A percentile compares a stretch with the other conserved stretches of the same genome.
phyloP scores from a whole-genome alignment of 2,888 invertebrate species.

The Mamestra brassicae region DNA sequence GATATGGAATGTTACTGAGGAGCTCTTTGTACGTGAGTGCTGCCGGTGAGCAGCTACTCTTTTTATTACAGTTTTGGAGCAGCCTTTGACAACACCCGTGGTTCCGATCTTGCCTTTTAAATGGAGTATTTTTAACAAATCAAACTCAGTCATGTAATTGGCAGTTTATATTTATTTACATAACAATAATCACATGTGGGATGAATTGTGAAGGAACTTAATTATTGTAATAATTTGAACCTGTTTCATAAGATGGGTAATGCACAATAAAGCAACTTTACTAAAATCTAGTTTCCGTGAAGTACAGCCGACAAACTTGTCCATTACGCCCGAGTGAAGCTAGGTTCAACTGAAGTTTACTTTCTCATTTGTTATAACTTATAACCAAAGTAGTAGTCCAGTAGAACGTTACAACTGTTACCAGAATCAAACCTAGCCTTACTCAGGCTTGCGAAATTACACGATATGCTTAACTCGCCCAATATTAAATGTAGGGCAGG shows the following conservation, averaged over 20 bases:
- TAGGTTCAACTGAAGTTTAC: neutral
- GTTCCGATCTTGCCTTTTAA: neutral
- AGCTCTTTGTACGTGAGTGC: too few relatives aligned
- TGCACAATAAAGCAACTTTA: conserved; percentile 35
- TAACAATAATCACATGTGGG: conserved; percentile 63
- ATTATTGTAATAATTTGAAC: conserved; percentile 63
- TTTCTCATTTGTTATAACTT: neutral
- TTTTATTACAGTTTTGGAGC: too few relatives aligned
- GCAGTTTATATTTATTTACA: conserved; percentile 71
- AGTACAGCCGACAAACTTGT: conserved; percentile 27
- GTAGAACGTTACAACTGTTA: neutral
- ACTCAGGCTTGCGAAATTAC: neutral
- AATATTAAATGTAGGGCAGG: neutral
- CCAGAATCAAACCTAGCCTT: neutral
- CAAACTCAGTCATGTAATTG: conserved; percentile 44
- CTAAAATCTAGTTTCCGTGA: conserved; percentile 24
- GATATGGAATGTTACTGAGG: too few relatives aligned
- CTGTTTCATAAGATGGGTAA: conserved; percentile 41
- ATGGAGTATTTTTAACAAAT: neutral
- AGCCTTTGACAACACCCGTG: neutral
- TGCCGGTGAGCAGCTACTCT: too few relatives aligned
- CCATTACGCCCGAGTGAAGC: neutral
- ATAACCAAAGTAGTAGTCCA: conserved; percentile 2
- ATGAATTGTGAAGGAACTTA: conserved; percentile 64
- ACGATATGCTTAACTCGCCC: neutral